Evolutionary conservation across 1,140 invertebrate genomes (phyloP), one percentile per base, ranked within the genome.

Genomic region (Drosophila grimshawi): DNA sequence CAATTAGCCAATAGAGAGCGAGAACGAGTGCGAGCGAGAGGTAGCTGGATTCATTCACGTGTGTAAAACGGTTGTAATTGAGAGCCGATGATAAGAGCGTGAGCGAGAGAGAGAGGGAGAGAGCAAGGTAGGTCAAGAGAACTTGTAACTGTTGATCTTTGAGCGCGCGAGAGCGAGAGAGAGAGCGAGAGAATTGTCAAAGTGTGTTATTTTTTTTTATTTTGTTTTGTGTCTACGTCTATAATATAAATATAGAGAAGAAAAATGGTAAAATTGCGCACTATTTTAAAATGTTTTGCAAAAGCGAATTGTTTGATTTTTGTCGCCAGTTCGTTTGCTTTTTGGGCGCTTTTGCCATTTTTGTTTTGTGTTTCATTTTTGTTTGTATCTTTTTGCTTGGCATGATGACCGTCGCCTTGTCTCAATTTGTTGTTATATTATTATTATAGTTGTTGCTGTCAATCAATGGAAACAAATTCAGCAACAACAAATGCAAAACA

Each of bases 231-330:
- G 43, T 76, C 29, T 56, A 70, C 80, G 55, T 55, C 19, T 56
- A 76, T 60, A 77, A 68, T 77, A 89, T 71, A 89, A 89, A 90
- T 89, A 89, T 19, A 19, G 19, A 19, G 19, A 19, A 19, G 19
- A 19, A 19, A 19, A 19, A 19, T 19, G 85, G 81, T 89, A 89
- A 85, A 89, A 85, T 81, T 89, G 85, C 85, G 85, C 85, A 90
- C 85, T 89, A 89, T 89, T 90, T 89, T 89, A 90, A 90, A 83
- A 89, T 86, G 71, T 86, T 90, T 90, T 90, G 67, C n/a, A 81
- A 81, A 86, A 33, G 33, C 3, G 33, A 33, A 81, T 76, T 90
- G 75, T 90, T 79, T 78, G 59, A 59, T 78, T 61, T 37, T 33
- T 61, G 53, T 74, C 57, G 48, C 43, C 19, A 19, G 19, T 19